These are phyloP conservation scores for Phoxinus dragarum DNA, from an alignment of 2,797 vertebrate genomes.

Conservation along the genomic window DNA sequence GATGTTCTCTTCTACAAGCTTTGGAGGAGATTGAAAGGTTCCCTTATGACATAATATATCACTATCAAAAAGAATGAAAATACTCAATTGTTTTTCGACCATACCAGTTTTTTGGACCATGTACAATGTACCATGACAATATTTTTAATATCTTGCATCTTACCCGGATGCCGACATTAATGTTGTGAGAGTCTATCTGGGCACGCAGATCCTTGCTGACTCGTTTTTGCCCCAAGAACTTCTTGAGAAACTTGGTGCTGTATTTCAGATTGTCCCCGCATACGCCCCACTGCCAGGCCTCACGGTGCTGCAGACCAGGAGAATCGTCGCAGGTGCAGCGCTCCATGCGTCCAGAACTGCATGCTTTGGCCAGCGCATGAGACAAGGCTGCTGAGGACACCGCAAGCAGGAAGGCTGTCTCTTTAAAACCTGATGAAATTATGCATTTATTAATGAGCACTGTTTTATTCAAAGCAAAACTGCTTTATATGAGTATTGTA, in stretches of 20 bases:
- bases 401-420: conserved; percentile 93
- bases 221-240: conserved; percentile 93
- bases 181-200: conserved; percentile 92
- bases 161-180: conserved; percentile 94
- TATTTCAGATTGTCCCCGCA: conserved; percentile 99
- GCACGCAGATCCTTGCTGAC: conserved; percentile 95
- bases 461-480: not conserved
- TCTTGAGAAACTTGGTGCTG: conserved; percentile 95
- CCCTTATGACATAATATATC: not conserved
- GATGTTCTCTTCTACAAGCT: not conserved
- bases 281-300: conserved; percentile 98
- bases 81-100: not conserved
- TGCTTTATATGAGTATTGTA: not conserved
- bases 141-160: conserved; percentile 60
- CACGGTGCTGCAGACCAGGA: conserved; percentile 91
- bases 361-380: conserved; percentile 93
- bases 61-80: not conserved
- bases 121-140: not conserved
- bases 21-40: not conserved
- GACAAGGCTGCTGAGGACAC: conserved; percentile 92
- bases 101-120: not conserved
- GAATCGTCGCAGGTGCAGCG: conserved; percentile 98
- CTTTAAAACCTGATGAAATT: conserved; percentile 88
- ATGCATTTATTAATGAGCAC: conserved; percentile 16
- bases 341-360: conserved; percentile 97